These are phyloP conservation scores for Oxygymnocypris stewartii DNA, from an alignment of 2,113 vertebrate genomes.

Conservation along the genomic window DNA sequence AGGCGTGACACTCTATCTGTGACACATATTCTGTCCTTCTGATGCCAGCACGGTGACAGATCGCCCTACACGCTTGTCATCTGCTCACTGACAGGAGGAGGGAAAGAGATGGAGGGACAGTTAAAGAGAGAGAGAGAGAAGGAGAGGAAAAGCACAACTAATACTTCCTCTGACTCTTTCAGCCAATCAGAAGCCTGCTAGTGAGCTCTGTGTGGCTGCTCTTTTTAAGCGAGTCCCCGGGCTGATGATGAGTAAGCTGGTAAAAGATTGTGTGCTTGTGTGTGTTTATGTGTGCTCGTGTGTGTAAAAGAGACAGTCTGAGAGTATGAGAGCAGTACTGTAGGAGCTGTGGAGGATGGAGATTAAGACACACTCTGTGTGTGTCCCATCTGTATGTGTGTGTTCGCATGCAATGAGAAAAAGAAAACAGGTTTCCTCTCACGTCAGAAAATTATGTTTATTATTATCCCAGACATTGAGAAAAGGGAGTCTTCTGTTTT, in stretches of 20 bases:
- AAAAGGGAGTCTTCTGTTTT: background rate
- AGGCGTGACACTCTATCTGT: conserved; percentile 75
- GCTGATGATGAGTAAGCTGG: conserved; percentile 44
- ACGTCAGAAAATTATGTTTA: background rate
- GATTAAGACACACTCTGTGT: background rate
- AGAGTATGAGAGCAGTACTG: conserved; percentile 23
- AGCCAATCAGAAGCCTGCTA: conserved; percentile 49
- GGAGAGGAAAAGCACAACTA: conserved; percentile 40
- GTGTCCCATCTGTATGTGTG: background rate
- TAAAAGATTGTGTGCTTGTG: conserved; percentile 14
- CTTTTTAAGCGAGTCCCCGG: conserved; percentile 43
- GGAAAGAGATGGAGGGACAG: conserved; percentile 14
- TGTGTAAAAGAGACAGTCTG: conserved; percentile 9
- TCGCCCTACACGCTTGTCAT: conserved; percentile 72
- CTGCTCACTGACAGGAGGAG: conserved; percentile 56
- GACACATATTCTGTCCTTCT: conserved; percentile 75
- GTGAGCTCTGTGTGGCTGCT: conserved; percentile 26
- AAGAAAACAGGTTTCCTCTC: background rate
- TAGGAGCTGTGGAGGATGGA: conserved; percentile 5
- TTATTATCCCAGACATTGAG: background rate
- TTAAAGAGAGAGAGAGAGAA: background rate
- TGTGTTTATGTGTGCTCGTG: conserved; percentile 8
- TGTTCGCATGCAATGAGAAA: background rate
- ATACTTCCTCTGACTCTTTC: conserved; percentile 14
- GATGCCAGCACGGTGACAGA: conserved; percentile 73